Evolutionary conservation across 2,797 vertebrate genomes (phyloP).

Genomic region (Sebastes ruberrimus): DNA sequence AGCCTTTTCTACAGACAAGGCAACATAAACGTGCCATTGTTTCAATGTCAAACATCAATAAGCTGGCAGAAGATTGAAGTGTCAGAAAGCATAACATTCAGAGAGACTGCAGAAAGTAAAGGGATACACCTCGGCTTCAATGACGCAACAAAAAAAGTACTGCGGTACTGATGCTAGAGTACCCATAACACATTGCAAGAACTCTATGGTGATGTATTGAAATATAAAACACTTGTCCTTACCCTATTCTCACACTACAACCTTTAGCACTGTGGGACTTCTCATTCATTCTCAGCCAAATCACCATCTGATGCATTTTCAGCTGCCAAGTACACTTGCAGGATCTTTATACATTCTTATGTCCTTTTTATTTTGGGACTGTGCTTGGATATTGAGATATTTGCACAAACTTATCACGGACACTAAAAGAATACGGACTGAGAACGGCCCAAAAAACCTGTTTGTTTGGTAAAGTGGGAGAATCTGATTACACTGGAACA

Average conservation of each 20-base stretch:
- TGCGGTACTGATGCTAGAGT: neutral
- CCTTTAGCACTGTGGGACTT: neutral
- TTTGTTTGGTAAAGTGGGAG: neutral
- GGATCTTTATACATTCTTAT: neutral
- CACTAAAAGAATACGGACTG: neutral
- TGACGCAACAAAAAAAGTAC: neutral
- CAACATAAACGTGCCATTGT: neutral
- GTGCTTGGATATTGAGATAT: neutral
- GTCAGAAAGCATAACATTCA: neutral
- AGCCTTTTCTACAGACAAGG: neutral
- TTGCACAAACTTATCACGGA: neutral
- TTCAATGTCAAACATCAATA: neutral
- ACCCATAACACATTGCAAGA: neutral
- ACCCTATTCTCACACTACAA: neutral
- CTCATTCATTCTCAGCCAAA: conserved; percentile 11
- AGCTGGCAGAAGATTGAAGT: neutral
- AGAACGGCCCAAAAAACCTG: neutral
- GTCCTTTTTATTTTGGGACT: neutral
- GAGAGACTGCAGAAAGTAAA: neutral
- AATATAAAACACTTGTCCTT: neutral
- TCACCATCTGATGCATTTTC: neutral
- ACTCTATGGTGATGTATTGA: neutral
- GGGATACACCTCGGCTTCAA: neutral
- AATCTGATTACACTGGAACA: neutral
- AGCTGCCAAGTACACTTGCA: neutral